Conservation (phyloP, 1,140 invertebrate species). For the Latrodectus geometricus region DNA sequence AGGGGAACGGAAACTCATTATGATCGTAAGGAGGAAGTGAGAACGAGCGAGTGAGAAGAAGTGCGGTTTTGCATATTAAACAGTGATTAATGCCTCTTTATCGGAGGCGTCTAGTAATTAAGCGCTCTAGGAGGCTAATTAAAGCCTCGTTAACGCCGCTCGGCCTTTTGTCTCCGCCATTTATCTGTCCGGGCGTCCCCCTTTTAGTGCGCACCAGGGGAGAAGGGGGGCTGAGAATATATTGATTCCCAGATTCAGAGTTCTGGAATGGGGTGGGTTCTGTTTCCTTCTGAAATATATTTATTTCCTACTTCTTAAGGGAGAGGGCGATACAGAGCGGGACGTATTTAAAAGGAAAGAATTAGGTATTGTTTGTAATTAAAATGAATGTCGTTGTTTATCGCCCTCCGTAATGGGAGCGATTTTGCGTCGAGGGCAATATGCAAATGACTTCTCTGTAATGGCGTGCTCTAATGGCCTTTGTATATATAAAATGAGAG, state of each 20-base stretch:
- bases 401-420: slow-evolving; percentile 36
- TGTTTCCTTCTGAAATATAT: slow-evolving; percentile 46
- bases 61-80: slow-evolving; percentile 60
- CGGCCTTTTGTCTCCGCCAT: slow-evolving; percentile 52
- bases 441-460: slow-evolving; percentile 39
- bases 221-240: slow-evolving; percentile 13
- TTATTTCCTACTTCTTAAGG: slow-evolving; percentile 18
- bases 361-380: slow-evolving; percentile 57
- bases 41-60: neutral
- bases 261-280: neutral
- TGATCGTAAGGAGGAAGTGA: neutral
- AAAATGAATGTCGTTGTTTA: slow-evolving; percentile 57
- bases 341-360: slow-evolving; percentile 43
- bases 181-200: slow-evolving; percentile 27
- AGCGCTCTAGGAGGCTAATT: slow-evolving; percentile 50
- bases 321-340: slow-evolving; percentile 2
- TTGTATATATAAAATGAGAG: neutral
- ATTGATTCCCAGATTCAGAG: slow-evolving; percentile 29
- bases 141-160: slow-evolving; percentile 52
- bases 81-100: slow-evolving; percentile 52
- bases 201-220: slow-evolving; percentile 5
- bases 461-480: slow-evolving; percentile 8
- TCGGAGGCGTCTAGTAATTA: slow-evolving; percentile 57
- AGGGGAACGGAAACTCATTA: slow-evolving; percentile 33
- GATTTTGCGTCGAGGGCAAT: slow-evolving; percentile 10